A percentile compares a stretch with the other conserved stretches of the same genome.
Evolutionary conservation across 2,888 invertebrate genomes (phyloP).

Genomic region (Tetragonisca angustula): DNA sequence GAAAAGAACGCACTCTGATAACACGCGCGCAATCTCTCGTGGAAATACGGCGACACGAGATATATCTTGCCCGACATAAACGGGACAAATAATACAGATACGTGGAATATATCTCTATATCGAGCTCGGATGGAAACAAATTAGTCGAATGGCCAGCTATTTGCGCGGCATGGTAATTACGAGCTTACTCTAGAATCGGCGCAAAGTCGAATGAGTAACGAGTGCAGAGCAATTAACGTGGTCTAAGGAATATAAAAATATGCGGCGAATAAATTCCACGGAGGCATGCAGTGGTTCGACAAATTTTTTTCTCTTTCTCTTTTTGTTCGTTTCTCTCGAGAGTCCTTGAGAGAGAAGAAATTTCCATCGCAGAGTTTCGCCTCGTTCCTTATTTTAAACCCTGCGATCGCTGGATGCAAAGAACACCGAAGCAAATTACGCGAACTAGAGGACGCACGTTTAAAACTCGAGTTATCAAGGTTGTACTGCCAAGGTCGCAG

Average conservation of each 20-base stretch:
- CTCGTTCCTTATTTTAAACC: neutral
- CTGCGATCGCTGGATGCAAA: neutral
- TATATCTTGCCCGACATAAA: neutral
- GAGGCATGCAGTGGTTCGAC: constrained; percentile 14
- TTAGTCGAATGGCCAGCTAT: neutral
- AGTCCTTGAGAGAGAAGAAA: neutral
- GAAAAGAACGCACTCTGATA: constrained; percentile 61
- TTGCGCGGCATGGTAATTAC: constrained; percentile 15
- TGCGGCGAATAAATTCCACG: constrained; percentile 32
- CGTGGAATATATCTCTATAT: neutral
- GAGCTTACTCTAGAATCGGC: constrained; percentile 17
- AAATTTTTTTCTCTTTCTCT: neutral
- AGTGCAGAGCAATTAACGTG: constrained; percentile 53
- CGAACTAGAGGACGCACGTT: neutral
- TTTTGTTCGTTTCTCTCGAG: neutral
- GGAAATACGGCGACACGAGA: constrained; percentile 37
- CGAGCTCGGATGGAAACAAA: neutral
- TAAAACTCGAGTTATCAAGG: constrained; percentile 2
- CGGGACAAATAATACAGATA: too few relatives aligned
- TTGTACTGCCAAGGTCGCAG: neutral
- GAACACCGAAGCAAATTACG: neutral
- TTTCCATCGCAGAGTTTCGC: neutral
- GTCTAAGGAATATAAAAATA: constrained; percentile 22
- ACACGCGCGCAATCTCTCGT: constrained; percentile 32
- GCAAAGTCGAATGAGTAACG: constrained; percentile 49